phyloP scores from a whole-genome alignment of 2,888 invertebrate species.

The Drosophila phalerata region DNA sequence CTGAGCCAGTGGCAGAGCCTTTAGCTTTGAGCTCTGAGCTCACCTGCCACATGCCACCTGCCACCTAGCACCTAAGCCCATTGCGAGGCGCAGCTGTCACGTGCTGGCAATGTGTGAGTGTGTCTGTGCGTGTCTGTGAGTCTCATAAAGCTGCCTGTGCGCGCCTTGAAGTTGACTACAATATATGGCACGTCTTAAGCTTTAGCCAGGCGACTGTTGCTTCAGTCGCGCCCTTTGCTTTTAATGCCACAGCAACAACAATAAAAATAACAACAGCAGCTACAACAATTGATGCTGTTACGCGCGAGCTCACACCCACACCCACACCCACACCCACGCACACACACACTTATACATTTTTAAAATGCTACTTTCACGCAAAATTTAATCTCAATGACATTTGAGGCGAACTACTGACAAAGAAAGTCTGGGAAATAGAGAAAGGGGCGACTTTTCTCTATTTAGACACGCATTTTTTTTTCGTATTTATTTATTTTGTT shows the following conservation, averaged over 20 bases:
- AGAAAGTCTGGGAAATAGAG: too few species aligned
- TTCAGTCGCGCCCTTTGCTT: slow-evolving; percentile 74
- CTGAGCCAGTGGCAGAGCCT: slow-evolving; percentile 35
- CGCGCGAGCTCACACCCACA: slow-evolving; percentile 70
- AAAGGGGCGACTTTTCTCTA: slow-evolving; percentile 13
- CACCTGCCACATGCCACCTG: slow-evolving; percentile 60
- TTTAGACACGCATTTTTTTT: slow-evolving; percentile 14
- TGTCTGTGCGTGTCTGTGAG: slow-evolving; percentile 12
- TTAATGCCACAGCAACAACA: slow-evolving; percentile 67
- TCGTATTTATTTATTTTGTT: slow-evolving; percentile 18
- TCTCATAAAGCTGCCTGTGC: slow-evolving; percentile 50
- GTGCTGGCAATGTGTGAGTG: slow-evolving; percentile 32
- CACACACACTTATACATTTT: slow-evolving; percentile 57
- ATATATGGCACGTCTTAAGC: slow-evolving; percentile 72
- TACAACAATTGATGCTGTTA: slow-evolving; percentile 63
- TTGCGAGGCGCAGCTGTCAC: slow-evolving; percentile 56
- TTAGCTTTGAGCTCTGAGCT: slow-evolving; percentile 43
- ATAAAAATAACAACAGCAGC: slow-evolving; percentile 50
- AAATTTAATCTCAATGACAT: slow-evolving; percentile 82
- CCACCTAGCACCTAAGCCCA: slow-evolving; percentile 54
- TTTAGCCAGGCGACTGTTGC: slow-evolving; percentile 67
- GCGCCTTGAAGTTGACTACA: too few species aligned
- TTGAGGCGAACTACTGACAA: slow-evolving; percentile 69
- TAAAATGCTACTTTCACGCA: slow-evolving; percentile 81
- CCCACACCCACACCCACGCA: slow-evolving; percentile 1